phyloP scores from a whole-genome alignment of 2,113 vertebrate species.

The Antechinus flavipes region DNA sequence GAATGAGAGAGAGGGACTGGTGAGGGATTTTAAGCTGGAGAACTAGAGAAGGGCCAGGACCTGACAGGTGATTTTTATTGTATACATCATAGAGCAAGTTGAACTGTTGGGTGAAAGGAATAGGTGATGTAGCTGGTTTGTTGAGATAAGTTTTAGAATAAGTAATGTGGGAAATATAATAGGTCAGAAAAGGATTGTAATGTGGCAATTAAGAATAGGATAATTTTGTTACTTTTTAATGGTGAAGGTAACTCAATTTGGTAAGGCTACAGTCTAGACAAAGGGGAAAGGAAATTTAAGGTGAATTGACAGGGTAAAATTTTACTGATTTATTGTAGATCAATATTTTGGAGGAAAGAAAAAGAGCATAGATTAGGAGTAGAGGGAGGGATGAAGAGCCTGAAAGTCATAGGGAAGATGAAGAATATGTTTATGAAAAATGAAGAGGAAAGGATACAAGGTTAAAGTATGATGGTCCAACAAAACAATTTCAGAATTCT shows the following conservation, averaged over 20 bases:
- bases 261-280: background rate
- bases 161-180: background rate
- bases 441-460: background rate
- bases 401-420: background rate
- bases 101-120: background rate
- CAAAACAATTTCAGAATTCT: background rate
- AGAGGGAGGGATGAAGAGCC: background rate
- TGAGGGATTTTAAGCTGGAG: background rate
- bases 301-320: background rate
- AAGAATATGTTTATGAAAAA: background rate
- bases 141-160: background rate
- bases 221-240: background rate
- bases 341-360: background rate
- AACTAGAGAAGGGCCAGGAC: background rate
- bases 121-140: background rate
- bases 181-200: background rate
- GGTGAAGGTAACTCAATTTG: background rate
- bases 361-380: background rate
- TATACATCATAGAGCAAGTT: background rate
- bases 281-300: background rate
- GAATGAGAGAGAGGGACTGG: background rate
- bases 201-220: background rate
- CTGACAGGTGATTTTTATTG: background rate
- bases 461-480: background rate
- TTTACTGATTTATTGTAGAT: background rate